A percentile compares a stretch with the other conserved stretches of the same genome.
These are phyloP conservation scores for Tonatia bakeri DNA, from an alignment of 2,113 vertebrate species.

Conservation along the genomic window DNA sequence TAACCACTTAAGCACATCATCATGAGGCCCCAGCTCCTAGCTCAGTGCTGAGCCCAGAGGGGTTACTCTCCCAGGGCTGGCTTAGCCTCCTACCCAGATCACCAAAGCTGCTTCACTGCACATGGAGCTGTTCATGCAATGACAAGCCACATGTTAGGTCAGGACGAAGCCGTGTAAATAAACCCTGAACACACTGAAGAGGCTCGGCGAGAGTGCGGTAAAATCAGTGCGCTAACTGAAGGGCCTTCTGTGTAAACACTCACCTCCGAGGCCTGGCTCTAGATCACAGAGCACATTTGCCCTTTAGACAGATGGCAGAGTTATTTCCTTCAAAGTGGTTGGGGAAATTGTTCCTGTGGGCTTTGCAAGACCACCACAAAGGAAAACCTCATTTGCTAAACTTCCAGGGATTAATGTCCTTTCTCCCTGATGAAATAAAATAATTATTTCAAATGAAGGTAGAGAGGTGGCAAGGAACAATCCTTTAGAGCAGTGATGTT, in stretches of 20 bases:
- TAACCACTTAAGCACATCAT: neutral
- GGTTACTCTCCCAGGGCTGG: neutral
- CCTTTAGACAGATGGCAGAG: neutral
- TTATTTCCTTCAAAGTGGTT: neutral
- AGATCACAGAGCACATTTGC: neutral
- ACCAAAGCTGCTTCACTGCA: neutral
- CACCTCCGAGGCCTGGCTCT: neutral
- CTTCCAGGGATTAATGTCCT: neutral
- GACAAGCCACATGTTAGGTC: neutral
- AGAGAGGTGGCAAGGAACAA: neutral
- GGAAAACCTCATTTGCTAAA: neutral
- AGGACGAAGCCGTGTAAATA: neutral
- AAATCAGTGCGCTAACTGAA: neutral
- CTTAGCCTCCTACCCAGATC: neutral
- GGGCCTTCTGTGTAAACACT: neutral
- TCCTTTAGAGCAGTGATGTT: neutral
- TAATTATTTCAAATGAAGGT: neutral
- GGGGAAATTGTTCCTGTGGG: neutral
- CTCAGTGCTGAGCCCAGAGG: neutral
- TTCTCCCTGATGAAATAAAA: neutral
- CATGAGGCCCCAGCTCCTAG: neutral
- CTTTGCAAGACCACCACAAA: neutral
- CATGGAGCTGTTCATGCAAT: accelerated
- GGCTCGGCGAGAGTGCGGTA: neutral
- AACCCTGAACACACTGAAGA: accelerated